A percentile compares a stretch with the other conserved stretches of the same genome.
These are phyloP conservation scores for Heliconius hermathena DNA, from an alignment of 1,140 invertebrate species.

Conservation along the genomic window DNA sequence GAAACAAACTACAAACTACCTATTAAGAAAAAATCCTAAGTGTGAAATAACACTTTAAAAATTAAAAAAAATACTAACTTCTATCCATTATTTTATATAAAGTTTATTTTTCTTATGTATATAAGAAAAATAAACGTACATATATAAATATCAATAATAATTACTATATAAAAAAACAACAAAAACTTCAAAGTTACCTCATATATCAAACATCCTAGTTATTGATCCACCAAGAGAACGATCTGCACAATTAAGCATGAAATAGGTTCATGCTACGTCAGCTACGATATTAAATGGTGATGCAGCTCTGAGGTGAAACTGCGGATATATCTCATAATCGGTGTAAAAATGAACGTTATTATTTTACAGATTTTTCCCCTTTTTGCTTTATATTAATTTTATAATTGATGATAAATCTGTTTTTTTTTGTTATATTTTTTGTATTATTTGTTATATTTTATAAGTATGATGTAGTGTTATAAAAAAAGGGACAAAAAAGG, in stretches of 20 bases:
- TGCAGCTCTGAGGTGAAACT: constrained; percentile 13
- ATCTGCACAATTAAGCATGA: constrained; percentile 32
- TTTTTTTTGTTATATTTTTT: neutral
- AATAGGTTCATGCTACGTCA: constrained; percentile 31
- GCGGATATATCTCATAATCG: constrained; percentile 12
- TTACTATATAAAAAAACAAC: neutral
- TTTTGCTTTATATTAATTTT: constrained; percentile 5
- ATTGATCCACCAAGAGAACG: constrained; percentile 11
- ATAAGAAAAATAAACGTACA: too few species aligned
- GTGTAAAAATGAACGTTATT: constrained; percentile 10
- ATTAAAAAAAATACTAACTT: too few species aligned
- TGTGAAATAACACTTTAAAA: too few species aligned
- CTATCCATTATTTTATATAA: too few species aligned
- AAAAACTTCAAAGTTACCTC: neutral
- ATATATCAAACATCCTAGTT: constrained; percentile 13
- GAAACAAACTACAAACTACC: too few species aligned
- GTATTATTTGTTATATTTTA: neutral
- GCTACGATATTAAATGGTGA: constrained; percentile 15
- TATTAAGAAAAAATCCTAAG: too few species aligned
- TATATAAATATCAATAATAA: neutral
- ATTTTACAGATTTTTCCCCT: neutral
- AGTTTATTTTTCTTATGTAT: too few species aligned
- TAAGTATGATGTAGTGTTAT: too few species aligned
- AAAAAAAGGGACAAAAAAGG: too few species aligned
- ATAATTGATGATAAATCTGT: neutral